Conservation (phyloP, 2,113 vertebrate species). For the Neoarius graeffei region DNA sequence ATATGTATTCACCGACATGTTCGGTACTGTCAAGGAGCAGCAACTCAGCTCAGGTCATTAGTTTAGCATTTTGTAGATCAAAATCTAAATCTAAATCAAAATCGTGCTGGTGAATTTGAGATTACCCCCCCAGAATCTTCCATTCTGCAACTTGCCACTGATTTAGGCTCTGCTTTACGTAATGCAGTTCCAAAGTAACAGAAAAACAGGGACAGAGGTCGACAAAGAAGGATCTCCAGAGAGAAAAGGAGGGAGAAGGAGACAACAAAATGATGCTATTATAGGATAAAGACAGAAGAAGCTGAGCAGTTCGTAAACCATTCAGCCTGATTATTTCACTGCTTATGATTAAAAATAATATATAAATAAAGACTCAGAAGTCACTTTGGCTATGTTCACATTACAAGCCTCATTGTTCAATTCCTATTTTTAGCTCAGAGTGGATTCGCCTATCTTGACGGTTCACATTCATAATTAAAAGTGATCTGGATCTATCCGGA, state of each 20-base stretch:
- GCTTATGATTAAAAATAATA: background rate
- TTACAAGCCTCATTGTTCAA: too few relatives aligned
- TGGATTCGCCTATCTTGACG: too few relatives aligned
- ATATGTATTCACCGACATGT: background rate
- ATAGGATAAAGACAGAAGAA: background rate
- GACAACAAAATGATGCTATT: background rate
- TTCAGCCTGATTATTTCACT: conserved; percentile 20
- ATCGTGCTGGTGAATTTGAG: background rate
- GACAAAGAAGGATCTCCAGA: background rate
- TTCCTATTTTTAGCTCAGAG: too few relatives aligned
- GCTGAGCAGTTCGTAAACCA: background rate
- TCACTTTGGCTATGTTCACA: too few relatives aligned
- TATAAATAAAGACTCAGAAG: background rate
- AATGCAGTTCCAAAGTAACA: conserved; percentile 12
- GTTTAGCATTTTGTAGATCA: background rate
- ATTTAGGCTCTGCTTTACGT: conserved; percentile 18
- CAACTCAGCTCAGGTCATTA: conserved; percentile 24
- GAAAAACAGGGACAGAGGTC: background rate
- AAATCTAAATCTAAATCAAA: conserved; percentile 32
- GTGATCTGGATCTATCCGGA: too few relatives aligned
- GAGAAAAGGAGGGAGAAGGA: background rate
- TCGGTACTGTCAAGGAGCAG: background rate
- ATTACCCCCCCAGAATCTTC: background rate
- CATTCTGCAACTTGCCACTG: background rate
- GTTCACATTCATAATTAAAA: too few relatives aligned